Evolutionary conservation across 2,797 vertebrate species (phyloP).

Genomic region (Sebastes oblongus): DNA sequence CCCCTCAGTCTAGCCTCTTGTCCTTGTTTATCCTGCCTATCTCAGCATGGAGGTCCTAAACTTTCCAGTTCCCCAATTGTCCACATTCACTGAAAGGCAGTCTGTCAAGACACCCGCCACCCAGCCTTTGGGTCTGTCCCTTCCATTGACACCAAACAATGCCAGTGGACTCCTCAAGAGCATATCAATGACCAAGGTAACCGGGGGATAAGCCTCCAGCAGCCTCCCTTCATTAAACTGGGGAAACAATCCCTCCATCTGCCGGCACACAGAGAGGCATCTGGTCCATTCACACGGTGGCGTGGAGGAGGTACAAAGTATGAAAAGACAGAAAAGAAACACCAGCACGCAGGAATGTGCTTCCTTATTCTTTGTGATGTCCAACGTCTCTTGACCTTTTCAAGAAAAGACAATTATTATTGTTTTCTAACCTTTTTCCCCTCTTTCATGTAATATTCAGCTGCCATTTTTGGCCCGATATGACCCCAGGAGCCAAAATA

Average conservation of each 20-base stretch:
- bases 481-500: not conserved
- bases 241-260: conserved; percentile 77
- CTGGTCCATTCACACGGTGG: conserved; percentile 69
- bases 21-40: not conserved
- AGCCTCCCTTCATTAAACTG: conserved; percentile 60
- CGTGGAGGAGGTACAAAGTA: conserved; percentile 35
- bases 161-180: conserved; percentile 58
- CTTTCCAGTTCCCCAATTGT: not conserved
- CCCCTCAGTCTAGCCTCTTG: not conserved
- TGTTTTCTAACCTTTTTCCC: not conserved
- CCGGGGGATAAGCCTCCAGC: conserved; percentile 45
- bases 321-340: conserved; percentile 53
- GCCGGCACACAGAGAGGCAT: conserved; percentile 68
- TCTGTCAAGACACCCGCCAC: conserved; percentile 43
- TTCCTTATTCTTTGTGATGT: conserved; percentile 43
- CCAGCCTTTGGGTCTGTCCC: conserved; percentile 34
- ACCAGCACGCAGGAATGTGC: conserved; percentile 58
- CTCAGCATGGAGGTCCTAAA: conserved; percentile 32
- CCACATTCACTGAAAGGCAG: conserved; percentile 23
- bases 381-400: conserved; percentile 36
- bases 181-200: conserved; percentile 72
- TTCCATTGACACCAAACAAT: conserved; percentile 58
- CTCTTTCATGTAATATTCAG: not conserved
- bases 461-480: not conserved
- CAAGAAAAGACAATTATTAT: conserved; percentile 6